Percentiles rank a stretch among this genome's conserved stretches.
Evolutionary conservation across 2,113 vertebrate species (phyloP).

Genomic region (Perca fluviatilis): DNA sequence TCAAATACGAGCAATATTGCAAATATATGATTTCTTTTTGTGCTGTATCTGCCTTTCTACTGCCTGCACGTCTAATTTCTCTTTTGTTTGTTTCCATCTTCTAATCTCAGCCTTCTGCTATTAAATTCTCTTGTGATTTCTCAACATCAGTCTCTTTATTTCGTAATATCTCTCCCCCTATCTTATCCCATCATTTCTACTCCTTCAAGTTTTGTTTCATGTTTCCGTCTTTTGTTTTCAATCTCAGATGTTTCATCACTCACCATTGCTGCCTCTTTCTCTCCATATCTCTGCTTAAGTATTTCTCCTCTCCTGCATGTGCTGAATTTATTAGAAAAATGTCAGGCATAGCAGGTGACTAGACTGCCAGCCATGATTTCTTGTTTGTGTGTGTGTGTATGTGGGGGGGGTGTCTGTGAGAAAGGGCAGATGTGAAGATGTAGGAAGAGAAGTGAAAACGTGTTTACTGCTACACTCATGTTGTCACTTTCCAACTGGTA

Average conservation of each 20-base stretch:
- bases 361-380: background rate
- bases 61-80: background rate
- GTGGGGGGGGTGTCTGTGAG: background rate
- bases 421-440: slow-evolving; percentile 14
- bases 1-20: slow-evolving; percentile 11
- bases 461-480: background rate
- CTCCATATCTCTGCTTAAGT: background rate
- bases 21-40: background rate
- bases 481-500: background rate
- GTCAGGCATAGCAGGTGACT: slow-evolving; percentile 14
- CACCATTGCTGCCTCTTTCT: background rate
- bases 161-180: background rate
- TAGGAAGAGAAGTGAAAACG: background rate
- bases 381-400: background rate
- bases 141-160: slow-evolving; percentile 1
- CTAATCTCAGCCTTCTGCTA: slow-evolving; percentile 6
- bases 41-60: background rate
- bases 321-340: slow-evolving; percentile 31
- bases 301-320: slow-evolving; percentile 4
- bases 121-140: slow-evolving; percentile 10
- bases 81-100: background rate
- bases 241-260: slow-evolving; percentile 28
- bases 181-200: background rate
- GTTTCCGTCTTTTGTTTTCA: slow-evolving; percentile 38
- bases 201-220: slow-evolving; percentile 29